Evolutionary conservation across 2,888 invertebrate genomes (phyloP).

Genomic region (Hemaris fuciformis): DNA sequence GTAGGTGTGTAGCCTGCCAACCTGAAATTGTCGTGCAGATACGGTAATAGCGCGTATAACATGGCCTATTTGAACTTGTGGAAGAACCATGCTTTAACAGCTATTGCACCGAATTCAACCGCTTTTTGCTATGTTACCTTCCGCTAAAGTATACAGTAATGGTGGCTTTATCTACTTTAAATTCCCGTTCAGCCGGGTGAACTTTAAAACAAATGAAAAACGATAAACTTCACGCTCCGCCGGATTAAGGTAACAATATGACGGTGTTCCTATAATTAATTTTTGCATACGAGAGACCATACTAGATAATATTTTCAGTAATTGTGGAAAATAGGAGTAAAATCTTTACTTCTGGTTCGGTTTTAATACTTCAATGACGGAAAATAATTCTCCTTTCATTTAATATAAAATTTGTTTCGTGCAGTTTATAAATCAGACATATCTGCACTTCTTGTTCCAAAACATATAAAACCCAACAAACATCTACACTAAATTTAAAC

Average conservation of each 20-base stretch:
- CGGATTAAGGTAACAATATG: not conserved
- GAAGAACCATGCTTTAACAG: not conserved
- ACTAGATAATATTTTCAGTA: not conserved
- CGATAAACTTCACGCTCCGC: not conserved
- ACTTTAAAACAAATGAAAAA: slow-evolving; percentile 5
- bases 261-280: not conserved
- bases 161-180: not conserved
- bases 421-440: too few relatives aligned
- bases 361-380: too few relatives aligned
- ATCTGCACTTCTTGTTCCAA: too few relatives aligned
- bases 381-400: too few relatives aligned
- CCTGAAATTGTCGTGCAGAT: not conserved
- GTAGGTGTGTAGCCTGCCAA: too few relatives aligned
- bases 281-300: not conserved
- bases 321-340: not conserved
- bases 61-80: not conserved
- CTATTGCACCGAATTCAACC: not conserved
- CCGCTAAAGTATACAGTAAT: not conserved
- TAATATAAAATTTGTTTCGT: too few relatives aligned
- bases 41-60: not conserved
- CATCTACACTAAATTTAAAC: not conserved
- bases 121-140: not conserved
- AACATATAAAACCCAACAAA: too few relatives aligned
- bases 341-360: not conserved
- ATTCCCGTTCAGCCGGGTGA: not conserved